Evolutionary conservation across 2,888 invertebrate genomes (phyloP).

Genomic region (Neria commutata): DNA sequence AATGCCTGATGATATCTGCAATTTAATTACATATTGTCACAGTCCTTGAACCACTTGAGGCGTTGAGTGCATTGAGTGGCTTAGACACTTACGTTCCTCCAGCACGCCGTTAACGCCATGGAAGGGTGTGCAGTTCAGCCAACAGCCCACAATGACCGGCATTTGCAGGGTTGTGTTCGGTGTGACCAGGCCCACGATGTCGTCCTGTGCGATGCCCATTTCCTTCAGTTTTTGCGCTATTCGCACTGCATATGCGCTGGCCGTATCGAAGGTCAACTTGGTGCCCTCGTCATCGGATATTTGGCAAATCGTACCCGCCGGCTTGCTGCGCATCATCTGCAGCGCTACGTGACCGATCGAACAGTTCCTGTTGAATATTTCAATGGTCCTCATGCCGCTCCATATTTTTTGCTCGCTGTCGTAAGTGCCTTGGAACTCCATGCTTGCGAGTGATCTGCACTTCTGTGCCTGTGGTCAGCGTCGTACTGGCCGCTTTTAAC

Average conservation of each 20-base stretch:
- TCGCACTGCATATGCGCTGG: slow-evolving; percentile 29
- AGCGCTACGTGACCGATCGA: slow-evolving; percentile 14
- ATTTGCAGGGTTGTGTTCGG: slow-evolving; percentile 35
- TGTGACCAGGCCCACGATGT: slow-evolving; percentile 39
- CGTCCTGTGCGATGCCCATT: slow-evolving; percentile 32
- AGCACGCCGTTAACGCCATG: slow-evolving; percentile 37
- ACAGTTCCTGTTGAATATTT: not conserved
- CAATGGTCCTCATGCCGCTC: not conserved
- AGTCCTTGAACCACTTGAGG: not conserved
- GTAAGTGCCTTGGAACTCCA: slow-evolving; percentile 11
- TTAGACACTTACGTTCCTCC: slow-evolving; percentile 28
- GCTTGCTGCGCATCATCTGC: slow-evolving; percentile 15
- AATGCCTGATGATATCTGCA: slow-evolving; percentile 44
- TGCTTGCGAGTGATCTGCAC: too few relatives aligned
- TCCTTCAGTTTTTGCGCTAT: slow-evolving; percentile 29
- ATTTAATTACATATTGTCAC: too few relatives aligned
- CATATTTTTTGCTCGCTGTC: slow-evolving; percentile 16
- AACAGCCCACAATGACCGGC: slow-evolving; percentile 30
- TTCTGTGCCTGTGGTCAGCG: too few relatives aligned
- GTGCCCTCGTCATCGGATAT: slow-evolving; percentile 34
- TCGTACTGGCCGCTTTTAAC: too few relatives aligned
- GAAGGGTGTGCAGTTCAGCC: slow-evolving; percentile 33
- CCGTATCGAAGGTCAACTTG: slow-evolving; percentile 30
- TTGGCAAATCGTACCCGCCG: slow-evolving; percentile 22
- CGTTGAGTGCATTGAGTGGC: too few relatives aligned